A percentile compares a stretch with the other conserved stretches of the same genome.
Evolutionary conservation across 2,113 vertebrate species (phyloP).

Genomic region (Acrocephalus kingi): DNA sequence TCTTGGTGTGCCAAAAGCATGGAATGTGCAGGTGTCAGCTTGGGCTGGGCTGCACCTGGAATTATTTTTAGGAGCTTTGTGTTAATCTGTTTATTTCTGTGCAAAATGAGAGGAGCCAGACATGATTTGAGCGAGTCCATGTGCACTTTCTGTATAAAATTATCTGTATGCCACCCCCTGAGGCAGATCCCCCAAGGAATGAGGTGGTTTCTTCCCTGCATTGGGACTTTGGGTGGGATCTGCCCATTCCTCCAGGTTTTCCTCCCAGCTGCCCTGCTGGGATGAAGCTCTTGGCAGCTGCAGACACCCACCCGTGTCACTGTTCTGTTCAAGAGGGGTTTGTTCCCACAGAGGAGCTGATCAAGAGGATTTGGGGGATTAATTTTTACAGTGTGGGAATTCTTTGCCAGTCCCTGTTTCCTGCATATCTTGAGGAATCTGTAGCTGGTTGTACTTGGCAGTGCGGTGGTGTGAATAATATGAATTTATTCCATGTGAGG

Average conservation of each 20-base stretch:
- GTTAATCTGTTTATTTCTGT: not conserved
- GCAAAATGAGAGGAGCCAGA: not conserved
- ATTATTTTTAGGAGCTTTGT: not conserved
- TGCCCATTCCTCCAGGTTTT: not conserved
- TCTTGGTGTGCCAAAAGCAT: not conserved
- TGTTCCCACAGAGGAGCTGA: not conserved
- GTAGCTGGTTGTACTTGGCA: not conserved
- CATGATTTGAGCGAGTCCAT: fast-evolving
- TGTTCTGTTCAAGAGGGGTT: not conserved
- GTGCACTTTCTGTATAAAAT: fast-evolving
- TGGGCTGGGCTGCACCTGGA: not conserved
- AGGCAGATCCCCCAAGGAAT: not conserved
- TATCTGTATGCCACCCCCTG: fast-evolving
- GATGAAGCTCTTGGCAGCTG: not conserved
- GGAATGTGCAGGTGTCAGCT: not conserved
- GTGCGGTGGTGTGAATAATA: not conserved
- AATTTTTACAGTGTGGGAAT: not conserved
- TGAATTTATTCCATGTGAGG: not conserved
- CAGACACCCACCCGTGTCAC: not conserved
- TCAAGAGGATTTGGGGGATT: not conserved
- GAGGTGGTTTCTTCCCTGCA: not conserved
- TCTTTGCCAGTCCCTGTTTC: not conserved
- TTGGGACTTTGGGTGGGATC: not conserved
- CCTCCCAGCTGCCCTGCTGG: not conserved
- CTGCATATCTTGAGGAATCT: not conserved